Conservation (phyloP, 1,140 invertebrate genomes). For the Aphaenogaster rudis region DNA sequence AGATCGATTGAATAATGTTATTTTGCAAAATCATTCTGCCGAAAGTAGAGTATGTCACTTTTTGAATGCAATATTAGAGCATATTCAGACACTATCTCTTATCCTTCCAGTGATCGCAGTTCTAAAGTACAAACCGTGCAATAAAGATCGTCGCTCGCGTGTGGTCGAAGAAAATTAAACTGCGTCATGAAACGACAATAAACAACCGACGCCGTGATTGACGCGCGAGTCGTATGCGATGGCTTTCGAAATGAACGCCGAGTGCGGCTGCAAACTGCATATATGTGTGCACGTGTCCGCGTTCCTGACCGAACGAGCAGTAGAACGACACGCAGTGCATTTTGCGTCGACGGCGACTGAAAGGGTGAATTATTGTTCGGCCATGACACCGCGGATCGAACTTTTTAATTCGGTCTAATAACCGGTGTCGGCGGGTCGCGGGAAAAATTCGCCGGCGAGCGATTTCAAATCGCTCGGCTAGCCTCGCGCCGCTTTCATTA, state of each 20-base stretch:
- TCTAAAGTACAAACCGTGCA: conserved; percentile 9
- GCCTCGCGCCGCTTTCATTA: conserved; percentile 37
- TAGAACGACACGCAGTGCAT: conserved; percentile 32
- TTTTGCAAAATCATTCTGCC: neutral
- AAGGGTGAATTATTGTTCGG: conserved; percentile 64
- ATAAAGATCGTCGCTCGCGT: conserved; percentile 47
- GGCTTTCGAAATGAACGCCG: conserved; percentile 60
- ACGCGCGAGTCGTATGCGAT: conserved; percentile 49
- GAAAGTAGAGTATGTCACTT: neutral
- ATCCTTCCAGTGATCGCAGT: neutral
- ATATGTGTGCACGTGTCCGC: conserved; percentile 16
- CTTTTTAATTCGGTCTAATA: conserved; percentile 62
- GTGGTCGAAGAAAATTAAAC: conserved; percentile 45
- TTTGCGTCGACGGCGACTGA: conserved; percentile 43
- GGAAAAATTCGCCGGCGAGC: conserved; percentile 13
- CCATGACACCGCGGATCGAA: conserved; percentile 47
- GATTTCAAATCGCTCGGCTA: neutral
- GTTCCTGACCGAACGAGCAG: conserved; percentile 36
- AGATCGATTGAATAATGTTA: neutral
- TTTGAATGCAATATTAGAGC: neutral
- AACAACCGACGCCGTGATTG: conserved; percentile 54
- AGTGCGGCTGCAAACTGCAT: conserved; percentile 43
- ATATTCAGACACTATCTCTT: neutral
- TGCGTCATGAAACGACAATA: conserved; percentile 51
- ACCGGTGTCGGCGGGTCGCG: conserved; percentile 1